Base-by-base conservation (phyloP, 2,888 invertebrate genomes). In the Tortricodes alternella region DNA sequence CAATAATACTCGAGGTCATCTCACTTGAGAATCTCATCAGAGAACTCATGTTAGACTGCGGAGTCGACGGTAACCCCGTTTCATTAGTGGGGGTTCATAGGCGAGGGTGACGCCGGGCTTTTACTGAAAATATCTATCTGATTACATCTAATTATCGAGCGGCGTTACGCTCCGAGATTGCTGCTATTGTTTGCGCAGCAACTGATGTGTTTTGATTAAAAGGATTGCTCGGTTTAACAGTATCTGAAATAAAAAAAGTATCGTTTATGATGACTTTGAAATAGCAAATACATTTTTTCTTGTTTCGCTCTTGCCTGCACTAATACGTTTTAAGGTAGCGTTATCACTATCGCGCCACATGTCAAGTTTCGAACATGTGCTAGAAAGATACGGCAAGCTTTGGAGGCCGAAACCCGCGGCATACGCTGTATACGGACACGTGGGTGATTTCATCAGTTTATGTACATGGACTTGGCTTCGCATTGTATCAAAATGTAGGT, bases 71-170 rank as follows among this genome's bases (percentile, higher is more conserved):
- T 87, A 81, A 49, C 60, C 56, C 50, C 58, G 57, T 80, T 85
- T 85, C 83, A 86, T 83, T 85, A 82, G 71, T 78, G 76, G 85
- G 82, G 81, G 82, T 80, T 81, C 77, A 79, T 68, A 73, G 73
- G 71, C 67, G 71, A 70, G 80, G 74, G 76, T 68, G 71, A 67
- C 65, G 68, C 66, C 66, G 74, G 76, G 79, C 77, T 81, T 83
- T 85, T 82, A 80, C 85, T 79, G 84, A 87, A 89, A 89, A 89
- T 89, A 89, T 89, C 87, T 89, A 89, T 88, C 89, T 88, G 89
- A 89, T 89, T 89, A 89, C 87, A 87, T 84, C 86, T 89, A 87
- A 89, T 89, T 89, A 89, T 84, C 77, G 80, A 81, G 76, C 78
- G 76, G 72, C n/a, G 64, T 62, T 68, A 67, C 66, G 63, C 63